Evolutionary conservation across 2,888 invertebrate species (phyloP).

Genomic region (Pandemis cinnamomeana): DNA sequence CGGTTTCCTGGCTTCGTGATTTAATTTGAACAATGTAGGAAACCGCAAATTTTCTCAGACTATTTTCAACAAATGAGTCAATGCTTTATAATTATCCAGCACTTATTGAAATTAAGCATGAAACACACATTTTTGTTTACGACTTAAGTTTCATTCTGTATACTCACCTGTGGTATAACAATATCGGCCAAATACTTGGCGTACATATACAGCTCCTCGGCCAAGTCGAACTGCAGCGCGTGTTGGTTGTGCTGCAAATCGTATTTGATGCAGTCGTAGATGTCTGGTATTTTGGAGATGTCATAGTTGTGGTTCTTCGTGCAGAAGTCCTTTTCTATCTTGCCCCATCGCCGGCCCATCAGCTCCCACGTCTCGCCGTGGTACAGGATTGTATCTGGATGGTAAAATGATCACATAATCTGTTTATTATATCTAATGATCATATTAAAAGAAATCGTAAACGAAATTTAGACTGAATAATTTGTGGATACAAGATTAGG

Average conservation of each 20-base stretch:
- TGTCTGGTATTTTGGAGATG: constrained; percentile 99
- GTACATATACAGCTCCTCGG: constrained; percentile 96
- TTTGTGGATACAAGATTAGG: too few species aligned
- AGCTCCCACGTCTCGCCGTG: constrained; percentile 99
- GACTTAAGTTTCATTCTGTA: too few species aligned
- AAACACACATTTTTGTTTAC: too few species aligned
- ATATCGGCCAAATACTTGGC: constrained; percentile 99
- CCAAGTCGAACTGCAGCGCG: constrained; percentile 95
- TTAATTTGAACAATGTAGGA: too few species aligned
- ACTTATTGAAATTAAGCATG: too few species aligned
- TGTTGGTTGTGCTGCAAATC: constrained; percentile 99
- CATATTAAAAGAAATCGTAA: too few species aligned
- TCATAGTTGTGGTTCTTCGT: constrained; percentile 97
- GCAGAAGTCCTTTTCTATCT: constrained; percentile 99
- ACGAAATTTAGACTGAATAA: too few species aligned
- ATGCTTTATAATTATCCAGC: too few species aligned
- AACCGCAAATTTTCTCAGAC: too few species aligned
- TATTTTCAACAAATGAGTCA: too few species aligned
- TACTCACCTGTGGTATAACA: constrained; percentile 96
- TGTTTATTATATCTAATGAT: too few species aligned
- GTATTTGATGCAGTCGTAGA: constrained; percentile 99
- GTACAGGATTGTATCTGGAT: constrained; percentile 94
- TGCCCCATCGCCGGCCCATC: constrained; percentile 98
- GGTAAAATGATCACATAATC: background rate
- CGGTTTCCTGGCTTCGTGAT: too few species aligned